Evolutionary conservation across 23 tunicate species (phyloP), one percentile per base, ranked within the genome.

Genomic region (Ciona savignyi): DNA sequence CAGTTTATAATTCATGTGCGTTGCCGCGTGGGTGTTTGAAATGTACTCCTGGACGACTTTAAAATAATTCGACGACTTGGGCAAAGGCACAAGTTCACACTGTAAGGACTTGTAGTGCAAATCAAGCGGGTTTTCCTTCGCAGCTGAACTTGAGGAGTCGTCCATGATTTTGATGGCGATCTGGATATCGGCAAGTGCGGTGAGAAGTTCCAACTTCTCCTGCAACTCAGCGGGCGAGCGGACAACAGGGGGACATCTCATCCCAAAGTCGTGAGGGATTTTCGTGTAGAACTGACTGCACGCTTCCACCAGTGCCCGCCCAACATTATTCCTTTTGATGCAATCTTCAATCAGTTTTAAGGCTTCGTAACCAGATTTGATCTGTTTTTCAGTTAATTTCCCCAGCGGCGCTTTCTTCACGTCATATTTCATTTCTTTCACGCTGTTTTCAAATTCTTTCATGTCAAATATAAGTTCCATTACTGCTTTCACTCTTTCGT

Each of bases 201-300:
- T 84, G 25, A 90, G 30, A 0, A 90, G 30, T 42, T 90, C 77
- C 66, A 83, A 25, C 78, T 90, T 84, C 51, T 83, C 80, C 65
- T 83, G 68, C 22, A 90, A 23, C 42, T 83, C 81, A 23, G 68
- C 80, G 1, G 63, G 32, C 3, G 85, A 77, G 29, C 68, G 65
- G 24, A 90, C 83, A 0, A 90, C 32, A 4, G 97, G 81, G 27
- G 97, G 97, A 32, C 68, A 29, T 79, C 79, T 90, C 97, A 90
- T 90, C 21, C 97, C 97, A 70, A 90, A 90, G 62, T 90, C 97
- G 70, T 90, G 97, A 25, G 97, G 97, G 68, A 90, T 75, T 60
- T 63, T 68, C 2, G 97, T 90, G 73, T 90, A 90, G 73, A 90
- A 90, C 69, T 90, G 78, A 66, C 90, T 90, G 70, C 95, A 88